Evolutionary conservation across 2,113 vertebrate species (phyloP).

Genomic region (Mustela lutreola): DNA sequence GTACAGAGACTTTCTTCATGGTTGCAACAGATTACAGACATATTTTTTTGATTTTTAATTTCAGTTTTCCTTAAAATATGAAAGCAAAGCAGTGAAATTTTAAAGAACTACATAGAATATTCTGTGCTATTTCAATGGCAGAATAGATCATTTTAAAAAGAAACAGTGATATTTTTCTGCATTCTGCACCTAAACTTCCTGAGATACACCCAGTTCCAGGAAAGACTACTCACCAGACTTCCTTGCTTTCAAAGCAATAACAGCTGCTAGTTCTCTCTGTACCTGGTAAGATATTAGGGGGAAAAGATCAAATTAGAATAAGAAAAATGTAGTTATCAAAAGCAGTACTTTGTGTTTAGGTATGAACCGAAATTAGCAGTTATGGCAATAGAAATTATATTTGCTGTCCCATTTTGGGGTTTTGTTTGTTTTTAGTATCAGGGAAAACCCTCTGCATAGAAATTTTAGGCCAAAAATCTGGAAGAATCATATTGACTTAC

Average conservation of each 20-base stretch:
- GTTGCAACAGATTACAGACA: neutral
- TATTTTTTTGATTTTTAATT: slow-evolving; percentile 15
- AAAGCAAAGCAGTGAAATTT: neutral
- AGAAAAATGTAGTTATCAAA: slow-evolving; percentile 37
- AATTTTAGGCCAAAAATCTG: slow-evolving; percentile 34
- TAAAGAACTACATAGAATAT: neutral
- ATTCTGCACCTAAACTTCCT: neutral
- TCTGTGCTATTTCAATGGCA: neutral
- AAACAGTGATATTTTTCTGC: neutral
- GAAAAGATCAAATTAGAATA: slow-evolving; percentile 71
- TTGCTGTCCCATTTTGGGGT: neutral
- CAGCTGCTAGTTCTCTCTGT: slow-evolving; percentile 96
- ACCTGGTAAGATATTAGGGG: slow-evolving; percentile 89
- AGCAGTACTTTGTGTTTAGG: neutral
- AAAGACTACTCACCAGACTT: slow-evolving; percentile 93
- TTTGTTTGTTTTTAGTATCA: neutral
- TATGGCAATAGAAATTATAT: neutral
- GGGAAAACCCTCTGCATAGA: neutral
- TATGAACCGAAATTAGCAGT: neutral
- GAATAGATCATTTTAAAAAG: slow-evolving; percentile 16
- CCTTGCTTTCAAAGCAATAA: slow-evolving; percentile 96
- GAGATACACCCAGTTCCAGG: neutral
- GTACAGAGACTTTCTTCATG: neutral
- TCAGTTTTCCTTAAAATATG: slow-evolving; percentile 26
- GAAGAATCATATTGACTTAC: neutral